These are phyloP conservation scores for Drosophila formosana DNA, from an alignment of 2,888 invertebrate species.

Conservation along the genomic window DNA sequence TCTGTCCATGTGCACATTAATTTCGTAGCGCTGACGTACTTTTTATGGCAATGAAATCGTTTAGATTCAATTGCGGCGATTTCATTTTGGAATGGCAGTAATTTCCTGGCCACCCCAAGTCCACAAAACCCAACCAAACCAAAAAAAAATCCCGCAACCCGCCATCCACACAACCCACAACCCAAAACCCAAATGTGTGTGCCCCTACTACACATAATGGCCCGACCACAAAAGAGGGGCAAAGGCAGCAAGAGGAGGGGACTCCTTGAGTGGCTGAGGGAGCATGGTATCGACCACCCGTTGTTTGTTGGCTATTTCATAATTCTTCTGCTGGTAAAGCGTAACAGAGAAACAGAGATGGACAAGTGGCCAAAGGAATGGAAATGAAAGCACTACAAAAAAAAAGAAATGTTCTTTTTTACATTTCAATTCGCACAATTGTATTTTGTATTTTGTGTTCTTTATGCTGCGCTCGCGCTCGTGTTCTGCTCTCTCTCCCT, in stretches of 20 bases:
- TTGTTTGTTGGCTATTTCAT: slow-evolving; percentile 59
- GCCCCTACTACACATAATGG: slow-evolving; percentile 18
- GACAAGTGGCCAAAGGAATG: slow-evolving; percentile 32
- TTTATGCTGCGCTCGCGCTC: slow-evolving; percentile 34
- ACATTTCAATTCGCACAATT: slow-evolving; percentile 48
- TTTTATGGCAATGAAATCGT: slow-evolving; percentile 77
- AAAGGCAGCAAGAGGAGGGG: slow-evolving; percentile 17
- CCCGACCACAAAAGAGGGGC: slow-evolving; percentile 5
- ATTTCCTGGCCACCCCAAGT: slow-evolving; percentile 70
- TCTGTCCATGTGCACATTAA: slow-evolving; percentile 40
- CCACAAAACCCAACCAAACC: not conserved
- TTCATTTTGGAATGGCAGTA: slow-evolving; percentile 77
- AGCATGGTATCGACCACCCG: slow-evolving; percentile 50
- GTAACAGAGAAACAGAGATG: slow-evolving; percentile 36
- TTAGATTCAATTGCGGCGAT: slow-evolving; percentile 78
- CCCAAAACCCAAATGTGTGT: slow-evolving; percentile 23
- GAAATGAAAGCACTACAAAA: slow-evolving; percentile 53
- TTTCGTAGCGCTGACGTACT: slow-evolving; percentile 63
- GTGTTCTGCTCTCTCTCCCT: slow-evolving; percentile 26
- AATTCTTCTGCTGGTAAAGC: slow-evolving; percentile 48
- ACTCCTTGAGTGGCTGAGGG: slow-evolving; percentile 14
- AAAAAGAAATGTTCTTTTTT: slow-evolving; percentile 28
- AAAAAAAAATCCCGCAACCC: slow-evolving; percentile 16
- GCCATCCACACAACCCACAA: slow-evolving; percentile 15
- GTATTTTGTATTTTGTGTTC: slow-evolving; percentile 12